phyloP scores from a whole-genome alignment of 2,797 vertebrate genomes.

The Gobionotothen gibberifrons region DNA sequence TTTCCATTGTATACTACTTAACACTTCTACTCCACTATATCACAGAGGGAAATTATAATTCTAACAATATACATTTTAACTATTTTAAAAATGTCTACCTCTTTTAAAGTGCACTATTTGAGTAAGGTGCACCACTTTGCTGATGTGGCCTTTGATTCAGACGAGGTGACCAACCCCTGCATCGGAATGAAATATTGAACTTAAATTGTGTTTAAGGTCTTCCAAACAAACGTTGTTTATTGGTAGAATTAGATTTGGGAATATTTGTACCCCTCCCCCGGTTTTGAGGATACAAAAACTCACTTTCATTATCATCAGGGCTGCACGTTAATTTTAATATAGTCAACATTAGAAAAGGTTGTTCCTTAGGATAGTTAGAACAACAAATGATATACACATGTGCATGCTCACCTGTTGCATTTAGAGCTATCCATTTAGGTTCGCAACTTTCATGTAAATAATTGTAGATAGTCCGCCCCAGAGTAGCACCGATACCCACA shows the following conservation, averaged over 20 bases:
- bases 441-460: conserved; percentile 78
- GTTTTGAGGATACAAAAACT: not conserved
- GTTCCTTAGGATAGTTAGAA: not conserved
- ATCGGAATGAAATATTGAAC: not conserved
- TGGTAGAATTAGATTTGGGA: no score
- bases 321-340: not conserved
- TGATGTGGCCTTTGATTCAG: not conserved
- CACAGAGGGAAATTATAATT: no score
- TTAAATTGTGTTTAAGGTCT: not conserved
- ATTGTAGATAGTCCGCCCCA: conserved; percentile 70
- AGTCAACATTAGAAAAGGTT: not conserved
- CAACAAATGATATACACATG: no score
- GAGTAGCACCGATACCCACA: conserved; percentile 49
- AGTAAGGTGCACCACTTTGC: not conserved
- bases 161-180: not conserved
- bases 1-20: no score
- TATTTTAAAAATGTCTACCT: no score
- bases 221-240: no score
- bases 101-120: not conserved
- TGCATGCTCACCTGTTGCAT: conserved; percentile 76
- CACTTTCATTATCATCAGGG: not conserved
- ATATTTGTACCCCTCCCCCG: not conserved
- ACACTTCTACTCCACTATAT: no score
- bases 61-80: no score
- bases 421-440: conserved; percentile 73